A percentile compares a stretch with the other conserved stretches of the same genome.
These are phyloP conservation scores for Ardeotis arabs DNA, from an alignment of 2,113 vertebrate genomes.

Conservation along the genomic window DNA sequence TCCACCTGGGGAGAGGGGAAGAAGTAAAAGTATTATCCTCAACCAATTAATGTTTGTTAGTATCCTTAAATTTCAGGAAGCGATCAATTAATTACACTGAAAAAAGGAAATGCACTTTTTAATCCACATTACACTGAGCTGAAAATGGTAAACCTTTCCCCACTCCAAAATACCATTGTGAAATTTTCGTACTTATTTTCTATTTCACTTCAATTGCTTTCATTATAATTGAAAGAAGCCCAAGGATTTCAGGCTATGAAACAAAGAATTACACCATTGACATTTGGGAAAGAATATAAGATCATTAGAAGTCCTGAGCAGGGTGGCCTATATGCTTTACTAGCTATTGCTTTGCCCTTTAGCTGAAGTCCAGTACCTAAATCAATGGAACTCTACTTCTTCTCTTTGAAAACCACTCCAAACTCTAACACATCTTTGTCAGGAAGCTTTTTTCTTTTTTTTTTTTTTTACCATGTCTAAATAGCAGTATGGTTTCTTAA, in stretches of 20 bases:
- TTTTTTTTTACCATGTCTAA: neutral
- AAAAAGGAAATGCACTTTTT: neutral
- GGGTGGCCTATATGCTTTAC: slow-evolving; percentile 4
- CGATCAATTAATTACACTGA: neutral
- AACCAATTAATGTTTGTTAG: neutral
- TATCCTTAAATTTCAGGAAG: neutral
- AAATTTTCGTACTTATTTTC: neutral
- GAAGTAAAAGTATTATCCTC: neutral
- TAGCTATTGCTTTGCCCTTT: slow-evolving; percentile 50
- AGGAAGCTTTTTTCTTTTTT: neutral
- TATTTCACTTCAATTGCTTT: slow-evolving; percentile 5
- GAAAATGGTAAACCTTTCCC: neutral
- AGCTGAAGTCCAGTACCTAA: slow-evolving; percentile 46
- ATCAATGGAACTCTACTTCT: slow-evolving; percentile 12
- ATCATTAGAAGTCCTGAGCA: slow-evolving; percentile 44
- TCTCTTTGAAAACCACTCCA: slow-evolving; percentile 21
- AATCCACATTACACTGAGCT: neutral
- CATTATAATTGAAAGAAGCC: slow-evolving; percentile 8
- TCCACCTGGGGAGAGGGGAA: rapidly evolving
- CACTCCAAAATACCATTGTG: neutral
- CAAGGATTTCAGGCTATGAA: slow-evolving; percentile 30
- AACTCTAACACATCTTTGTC: neutral
- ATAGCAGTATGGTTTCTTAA: neutral
- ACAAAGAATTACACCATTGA: slow-evolving; percentile 54
- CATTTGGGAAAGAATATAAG: slow-evolving; percentile 52